Evolutionary conservation across 2,888 invertebrate genomes (phyloP), one percentile per base, ranked within the genome.

Genomic region (Andrena trimmerana): DNA sequence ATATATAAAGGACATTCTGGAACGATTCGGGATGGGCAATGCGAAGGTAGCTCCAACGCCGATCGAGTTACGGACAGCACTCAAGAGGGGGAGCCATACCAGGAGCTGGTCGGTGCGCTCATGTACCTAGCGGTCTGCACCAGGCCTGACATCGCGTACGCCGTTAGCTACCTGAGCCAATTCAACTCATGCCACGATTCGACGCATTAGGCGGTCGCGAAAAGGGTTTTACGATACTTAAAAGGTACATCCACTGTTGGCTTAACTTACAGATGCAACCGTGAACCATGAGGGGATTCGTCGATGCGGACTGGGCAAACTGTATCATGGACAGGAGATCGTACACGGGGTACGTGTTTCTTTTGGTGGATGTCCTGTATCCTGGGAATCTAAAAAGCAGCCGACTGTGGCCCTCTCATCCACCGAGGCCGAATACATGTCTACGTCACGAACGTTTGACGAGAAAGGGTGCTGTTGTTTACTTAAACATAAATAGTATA

Each of bases 161-260:
- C 81, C 1, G 83, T 82, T 0, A 86, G 86, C 57, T 31, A 48
- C n/a, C 72, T 86, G 59, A 81, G 86, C 50, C 81, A 86, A 48
- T 86, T 62, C 63, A 33, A 24, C 8, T 8, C 33, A 4, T 31
- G 24, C 20, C 24, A 31, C 7, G 63, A n/a, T 10, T 10, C 10
- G 0, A 2, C 33, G 24, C 72, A 72, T 36, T 72, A 57, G 65
- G n/a, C 2, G 13, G n/a, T 13, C 3, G 72, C 63, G 42, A 65
- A 72, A 27, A 20, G 72, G 10, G 36, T 78, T 2, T n/a, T 78
- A 2, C 66, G 71, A 5, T 78, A 78, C n/a, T 52, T 78, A 20
- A 60, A 42, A 5, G 70, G 70, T 0, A 77, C 77, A 8, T 6
- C 8, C 2, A 13, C 20, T 31, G 1, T 65, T 2, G 69, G 70